Evolutionary conservation across 2,888 invertebrate species (phyloP).

Genomic region (Alitta virens): DNA sequence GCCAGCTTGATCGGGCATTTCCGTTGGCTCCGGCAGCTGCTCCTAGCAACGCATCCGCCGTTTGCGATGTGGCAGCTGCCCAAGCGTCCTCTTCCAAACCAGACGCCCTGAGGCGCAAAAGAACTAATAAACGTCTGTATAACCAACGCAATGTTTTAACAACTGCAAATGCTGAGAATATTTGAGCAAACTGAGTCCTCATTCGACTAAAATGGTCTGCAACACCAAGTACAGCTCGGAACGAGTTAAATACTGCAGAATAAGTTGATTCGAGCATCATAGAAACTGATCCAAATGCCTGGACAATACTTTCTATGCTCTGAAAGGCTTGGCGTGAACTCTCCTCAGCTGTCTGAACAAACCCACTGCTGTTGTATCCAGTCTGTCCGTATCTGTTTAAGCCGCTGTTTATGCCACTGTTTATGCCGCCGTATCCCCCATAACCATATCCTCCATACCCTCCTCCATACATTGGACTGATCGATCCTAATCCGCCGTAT

Average conservation of each 20-base stretch:
- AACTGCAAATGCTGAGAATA: constrained; percentile 84
- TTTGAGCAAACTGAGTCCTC: constrained; percentile 77
- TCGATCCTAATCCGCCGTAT: constrained; percentile 17
- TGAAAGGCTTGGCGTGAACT: constrained; percentile 90
- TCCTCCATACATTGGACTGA: constrained; percentile 33
- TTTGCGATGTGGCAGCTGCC: constrained; percentile 41
- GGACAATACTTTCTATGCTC: constrained; percentile 87
- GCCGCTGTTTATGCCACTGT: constrained; percentile 31
- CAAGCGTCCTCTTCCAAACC: constrained; percentile 56
- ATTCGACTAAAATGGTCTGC: constrained; percentile 90
- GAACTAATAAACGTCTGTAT: constrained; percentile 70
- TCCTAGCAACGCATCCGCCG: constrained; percentile 38
- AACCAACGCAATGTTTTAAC: constrained; percentile 79
- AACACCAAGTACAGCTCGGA: constrained; percentile 90
- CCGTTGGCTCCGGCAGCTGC: constrained; percentile 42
- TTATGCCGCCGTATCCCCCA: constrained; percentile 21
- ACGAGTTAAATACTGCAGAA: constrained; percentile 91
- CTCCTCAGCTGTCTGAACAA: constrained; percentile 86
- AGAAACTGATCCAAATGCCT: constrained; percentile 88
- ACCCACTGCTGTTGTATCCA: constrained; percentile 32
- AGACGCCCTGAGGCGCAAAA: constrained; percentile 60
- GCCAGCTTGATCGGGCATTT: constrained; percentile 68
- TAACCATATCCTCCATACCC: constrained; percentile 32
- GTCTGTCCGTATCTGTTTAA: constrained; percentile 34
- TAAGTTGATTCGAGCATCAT: constrained; percentile 97